Percentiles rank a stretch among this genome's conserved stretches.
Evolutionary conservation across 2,113 vertebrate species (phyloP).

Genomic region (Seriola dumerili): DNA sequence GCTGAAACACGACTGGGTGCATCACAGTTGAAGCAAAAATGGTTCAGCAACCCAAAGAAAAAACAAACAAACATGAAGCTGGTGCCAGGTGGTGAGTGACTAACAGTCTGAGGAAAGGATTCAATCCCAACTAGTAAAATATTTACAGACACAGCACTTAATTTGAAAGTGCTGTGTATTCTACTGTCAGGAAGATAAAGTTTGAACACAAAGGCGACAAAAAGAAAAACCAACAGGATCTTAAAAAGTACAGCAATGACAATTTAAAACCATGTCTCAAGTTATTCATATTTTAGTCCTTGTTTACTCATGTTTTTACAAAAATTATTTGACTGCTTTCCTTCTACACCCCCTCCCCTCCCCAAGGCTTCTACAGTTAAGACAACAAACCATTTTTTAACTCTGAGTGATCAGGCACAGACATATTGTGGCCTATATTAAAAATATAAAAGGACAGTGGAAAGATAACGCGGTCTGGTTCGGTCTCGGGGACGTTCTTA

Average conservation of each 20-base stretch:
- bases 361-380: slow-evolving; percentile 78
- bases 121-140: slow-evolving; percentile 69
- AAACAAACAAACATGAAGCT: slow-evolving; percentile 26
- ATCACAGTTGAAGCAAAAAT: slow-evolving; percentile 72
- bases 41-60: slow-evolving; percentile 21
- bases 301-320: slow-evolving; percentile 75
- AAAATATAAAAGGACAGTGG: slow-evolving; percentile 85
- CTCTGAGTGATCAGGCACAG: slow-evolving; percentile 61
- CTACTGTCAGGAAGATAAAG: slow-evolving; percentile 41
- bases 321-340: slow-evolving; percentile 47
- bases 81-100: slow-evolving; percentile 14
- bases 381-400: slow-evolving; percentile 77
- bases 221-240: slow-evolving; percentile 61
- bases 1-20: slow-evolving; percentile 84
- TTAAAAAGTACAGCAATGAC: slow-evolving; percentile 73
- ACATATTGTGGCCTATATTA: slow-evolving; percentile 61
- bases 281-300: slow-evolving; percentile 64
- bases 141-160: slow-evolving; percentile 72
- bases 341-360: slow-evolving; percentile 78
- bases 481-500: slow-evolving; percentile 71
- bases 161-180: slow-evolving; percentile 74
- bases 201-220: slow-evolving; percentile 64
- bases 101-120: slow-evolving; percentile 60
- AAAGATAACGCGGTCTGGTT: slow-evolving; percentile 69
- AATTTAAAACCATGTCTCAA: slow-evolving; percentile 68